Base-by-base conservation (phyloP, 2,888 invertebrate species). In the Pseudococcus jackbeardsleyi region DNA sequence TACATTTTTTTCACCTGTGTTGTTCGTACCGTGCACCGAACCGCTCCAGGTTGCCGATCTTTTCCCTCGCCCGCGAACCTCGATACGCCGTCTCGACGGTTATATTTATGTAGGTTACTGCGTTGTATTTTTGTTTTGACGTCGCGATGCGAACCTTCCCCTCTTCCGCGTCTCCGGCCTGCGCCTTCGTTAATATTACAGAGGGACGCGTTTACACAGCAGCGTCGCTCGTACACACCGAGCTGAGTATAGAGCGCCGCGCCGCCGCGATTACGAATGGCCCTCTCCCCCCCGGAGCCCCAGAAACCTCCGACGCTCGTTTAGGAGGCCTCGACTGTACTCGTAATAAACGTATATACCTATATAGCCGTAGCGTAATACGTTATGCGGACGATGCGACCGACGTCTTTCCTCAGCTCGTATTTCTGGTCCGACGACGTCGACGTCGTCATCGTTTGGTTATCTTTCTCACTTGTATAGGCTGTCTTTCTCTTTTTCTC, bases 101-200 rank as follows among this genome's bases (percentile, higher is more conserved):
- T 86, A 42, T 42, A 59, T 64, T 59, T 86, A 86, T 86, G 64
- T 86, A 86, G 86, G 86, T 86, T 86, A 86, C 86, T 86, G 86
- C 86, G 86, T 86, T 64, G 86, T 86, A 86, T 59, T 86, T 86
- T 86, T 64, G 86, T 86, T 86, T 64, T 86, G 86, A 86, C 86
- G 86, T 86, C 86, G 86, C 86, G 64, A 86, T 86, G 59, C 86
- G 64, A 86, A 86, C 64, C 86, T 59, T 85, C 64, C n/a, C 64
- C 42, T 33, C 68, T 33, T 19, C 7, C 11, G 12, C 59, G 59
- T 50, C n/a, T 15, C 15, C 15, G 26, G 26, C 19, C 19, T 33
- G 46, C 1, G 26, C 22, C 48, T 26, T 9, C 50, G 46, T 12
- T 26, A 15, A 48, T 84, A 42, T 84, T 26, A n/a, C 42, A 42